Percentiles rank a stretch among this genome's conserved stretches.
Conservation (phyloP, 2,888 invertebrate species). For the Acanthacorydalis orientalis region DNA sequence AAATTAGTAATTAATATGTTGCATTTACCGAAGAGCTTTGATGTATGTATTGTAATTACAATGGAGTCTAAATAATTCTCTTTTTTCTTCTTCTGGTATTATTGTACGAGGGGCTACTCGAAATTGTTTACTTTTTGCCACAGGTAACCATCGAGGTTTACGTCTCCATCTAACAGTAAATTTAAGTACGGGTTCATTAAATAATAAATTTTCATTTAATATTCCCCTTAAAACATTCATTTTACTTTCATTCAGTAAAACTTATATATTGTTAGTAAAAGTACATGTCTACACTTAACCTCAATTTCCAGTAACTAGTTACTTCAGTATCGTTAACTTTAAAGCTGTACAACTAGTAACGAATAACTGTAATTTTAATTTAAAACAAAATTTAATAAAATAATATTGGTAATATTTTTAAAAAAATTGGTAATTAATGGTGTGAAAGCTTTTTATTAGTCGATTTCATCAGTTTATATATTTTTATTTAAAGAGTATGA, state of each 20-base stretch:
- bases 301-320: not conserved
- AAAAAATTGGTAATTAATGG: too few species aligned
- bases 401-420: too few species aligned
- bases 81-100: conserved; percentile 41
- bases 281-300: not conserved
- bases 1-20: not conserved
- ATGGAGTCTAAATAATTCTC: conserved; percentile 47
- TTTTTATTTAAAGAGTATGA: too few species aligned
- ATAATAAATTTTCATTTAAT: not conserved
- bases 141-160: conserved; percentile 67
- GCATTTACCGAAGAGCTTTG: conserved; percentile 23
- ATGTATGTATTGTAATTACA: conserved; percentile 47
- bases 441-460: too few species aligned
- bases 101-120: conserved; percentile 43
- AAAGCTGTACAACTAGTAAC: not conserved
- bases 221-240: not conserved
- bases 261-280: not conserved
- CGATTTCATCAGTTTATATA: too few species aligned
- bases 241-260: not conserved
- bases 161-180: conserved; percentile 36
- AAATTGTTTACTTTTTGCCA: conserved; percentile 64
- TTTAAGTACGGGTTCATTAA: not conserved
- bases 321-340: not conserved
- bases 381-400: too few species aligned
- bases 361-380: too few species aligned